These are phyloP conservation scores for Sinella curviseta DNA, from an alignment of 1,140 invertebrate species.

Conservation along the genomic window DNA sequence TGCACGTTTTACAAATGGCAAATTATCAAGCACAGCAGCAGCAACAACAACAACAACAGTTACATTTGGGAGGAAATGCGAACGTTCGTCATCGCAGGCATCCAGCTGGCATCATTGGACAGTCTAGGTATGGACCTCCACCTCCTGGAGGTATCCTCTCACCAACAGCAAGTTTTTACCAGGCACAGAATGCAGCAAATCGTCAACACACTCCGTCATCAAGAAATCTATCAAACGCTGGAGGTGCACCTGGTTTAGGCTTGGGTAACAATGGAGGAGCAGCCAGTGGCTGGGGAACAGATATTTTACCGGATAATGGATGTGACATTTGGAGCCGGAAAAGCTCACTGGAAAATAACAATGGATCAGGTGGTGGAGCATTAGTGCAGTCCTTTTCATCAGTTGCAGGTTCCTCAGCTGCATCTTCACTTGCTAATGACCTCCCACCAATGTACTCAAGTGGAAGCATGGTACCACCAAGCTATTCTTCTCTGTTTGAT, in stretches of 20 bases:
- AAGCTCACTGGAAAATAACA: not conserved
- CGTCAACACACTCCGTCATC: slow-evolving; percentile 31
- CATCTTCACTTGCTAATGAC: not conserved
- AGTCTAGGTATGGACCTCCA: not conserved
- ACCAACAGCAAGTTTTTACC: not conserved
- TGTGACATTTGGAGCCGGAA: slow-evolving; percentile 42
- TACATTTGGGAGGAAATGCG: not conserved
- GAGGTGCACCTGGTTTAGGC: not conserved
- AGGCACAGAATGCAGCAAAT: not conserved
- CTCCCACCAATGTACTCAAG: not conserved
- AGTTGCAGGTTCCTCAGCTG: not conserved
- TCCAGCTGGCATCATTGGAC: slow-evolving; percentile 2
- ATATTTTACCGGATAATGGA: slow-evolving; percentile 37
- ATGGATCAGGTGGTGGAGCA: not conserved
- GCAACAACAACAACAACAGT: slow-evolving; percentile 7
- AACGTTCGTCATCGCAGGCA: not conserved
- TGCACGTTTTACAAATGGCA: not conserved
- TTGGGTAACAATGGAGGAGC: not conserved
- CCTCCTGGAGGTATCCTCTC: not conserved
- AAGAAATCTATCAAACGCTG: not conserved
- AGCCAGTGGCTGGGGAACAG: slow-evolving; percentile 3
- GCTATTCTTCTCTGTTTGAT: not conserved
- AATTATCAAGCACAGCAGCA: slow-evolving; percentile 3
- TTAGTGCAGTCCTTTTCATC: not conserved
- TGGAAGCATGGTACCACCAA: not conserved